Base-by-base conservation (phyloP, 2,797 vertebrate genomes). In the Bufotes viridis region DNA sequence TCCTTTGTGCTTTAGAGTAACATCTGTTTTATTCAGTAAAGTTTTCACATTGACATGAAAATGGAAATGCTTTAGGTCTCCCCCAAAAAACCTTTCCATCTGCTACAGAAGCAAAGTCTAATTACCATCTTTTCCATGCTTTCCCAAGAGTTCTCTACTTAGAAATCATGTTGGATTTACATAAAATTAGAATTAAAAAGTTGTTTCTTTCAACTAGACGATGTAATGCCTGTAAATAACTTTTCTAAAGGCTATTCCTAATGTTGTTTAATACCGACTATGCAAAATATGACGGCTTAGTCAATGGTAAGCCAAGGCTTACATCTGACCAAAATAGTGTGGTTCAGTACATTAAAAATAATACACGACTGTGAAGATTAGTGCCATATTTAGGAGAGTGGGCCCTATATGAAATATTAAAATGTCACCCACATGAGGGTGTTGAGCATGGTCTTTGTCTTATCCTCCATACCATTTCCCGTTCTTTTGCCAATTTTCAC, bases 111-210 rank as follows among this genome's bases (percentile, higher is more conserved):
- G 72, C 58, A 72, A 84, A 84, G 70, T 84, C 69, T 84, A 74
- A 84, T 84, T 75, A 84, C 29, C 29, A 72, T 72, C 69, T 84
- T 63, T 60, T 60, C 53, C 82, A 80, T 74, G 69, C 82, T 60
- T 7, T 84, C 82, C 82, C 82, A 20, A 84, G 69, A 84, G 82
- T 84, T 84, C 18, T 57, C 57, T 84, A n/a, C 82, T 84, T 58
- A 60, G 70, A 84, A 85, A 76, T 85, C 72, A 24, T 78, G 72
- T 53, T 61, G 83, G 83, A 76, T 85, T 85, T 76, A 85, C 83
- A 85, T 85, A 57, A 85, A 85, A 85, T 85, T 78, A 78, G 72
- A 85, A 78, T 61, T 75, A 78, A 85, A 85, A 78, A 63, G 58
- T 53, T 51, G 83, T 63, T 78, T 85, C 83, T 63, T 18, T 55